Conservation (phyloP, 2,797 vertebrate species). For the Paramormyrops hopkinsi region DNA sequence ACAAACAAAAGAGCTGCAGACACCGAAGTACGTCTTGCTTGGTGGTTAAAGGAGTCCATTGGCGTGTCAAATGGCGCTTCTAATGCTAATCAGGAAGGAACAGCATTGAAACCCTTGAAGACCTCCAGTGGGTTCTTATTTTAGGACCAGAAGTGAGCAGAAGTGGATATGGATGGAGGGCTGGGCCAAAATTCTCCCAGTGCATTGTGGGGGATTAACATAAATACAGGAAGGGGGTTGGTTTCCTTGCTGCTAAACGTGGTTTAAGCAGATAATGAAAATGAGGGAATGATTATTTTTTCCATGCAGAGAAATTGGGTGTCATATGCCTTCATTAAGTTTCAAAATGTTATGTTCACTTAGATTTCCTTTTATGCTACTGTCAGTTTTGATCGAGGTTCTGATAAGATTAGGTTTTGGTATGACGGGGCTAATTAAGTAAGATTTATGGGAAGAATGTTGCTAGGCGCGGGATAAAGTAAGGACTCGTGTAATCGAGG, state of each 20-base stretch:
- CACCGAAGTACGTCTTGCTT: background rate
- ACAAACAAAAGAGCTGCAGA: background rate
- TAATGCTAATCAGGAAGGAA: background rate
- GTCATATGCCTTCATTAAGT: background rate
- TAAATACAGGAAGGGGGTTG: background rate
- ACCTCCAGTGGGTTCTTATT: background rate
- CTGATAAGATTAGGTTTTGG: background rate
- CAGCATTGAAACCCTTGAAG: background rate
- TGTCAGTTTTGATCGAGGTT: slow-evolving; percentile 1
- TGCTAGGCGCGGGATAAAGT: background rate
- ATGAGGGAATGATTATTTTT: background rate
- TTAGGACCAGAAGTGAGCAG: background rate
- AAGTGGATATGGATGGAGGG: background rate
- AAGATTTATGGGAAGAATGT: background rate
- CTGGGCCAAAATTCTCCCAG: background rate
- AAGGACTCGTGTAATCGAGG: background rate
- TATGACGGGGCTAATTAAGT: slow-evolving; percentile 7
- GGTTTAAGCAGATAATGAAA: background rate
- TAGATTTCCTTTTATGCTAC: background rate
- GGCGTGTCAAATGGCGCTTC: background rate
- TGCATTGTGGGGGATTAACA: background rate
- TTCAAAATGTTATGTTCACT: background rate
- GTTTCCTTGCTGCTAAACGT: background rate
- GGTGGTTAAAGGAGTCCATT: background rate
- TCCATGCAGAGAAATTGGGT: background rate